Evolutionary conservation across 2,888 invertebrate species (phyloP), one percentile per base, ranked within the genome.

Genomic region (Trichopoda pennipes): DNA sequence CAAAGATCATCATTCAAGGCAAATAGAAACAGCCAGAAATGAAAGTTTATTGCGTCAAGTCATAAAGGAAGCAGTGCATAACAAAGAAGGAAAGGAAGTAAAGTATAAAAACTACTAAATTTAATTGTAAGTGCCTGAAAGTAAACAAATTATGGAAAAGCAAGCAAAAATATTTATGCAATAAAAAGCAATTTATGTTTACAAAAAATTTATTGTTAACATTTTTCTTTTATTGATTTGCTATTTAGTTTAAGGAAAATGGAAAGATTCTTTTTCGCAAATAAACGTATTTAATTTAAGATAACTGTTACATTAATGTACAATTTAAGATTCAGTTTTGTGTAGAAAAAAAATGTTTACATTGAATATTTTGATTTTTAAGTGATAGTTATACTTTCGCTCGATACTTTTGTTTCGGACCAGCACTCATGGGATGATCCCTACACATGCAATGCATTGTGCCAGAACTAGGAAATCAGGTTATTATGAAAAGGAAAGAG

Each of bases 91-190:
- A 44, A 32, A 32, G 35, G 53, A 66, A 73, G 21, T 68, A 68
- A 60, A 76, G 35, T 47, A 68, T 47, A 61, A 23, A 73, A 74
- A 80, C 73, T 63, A 80, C 61, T 68, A 80, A 80, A 80, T 80
- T 61, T 63, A 47, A 42, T 63, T 55, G 61, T 58, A 76, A 79
- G 68, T 79, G 74, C 61, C 64, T 44, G 32, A 61, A 68, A 82
- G 49, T 79, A 75, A 79, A 76, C 70, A 79, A 82, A 75, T 82
- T 79, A 75, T 81, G 68, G 64, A 38, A 63, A 69, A 69, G 61
- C 44, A 64, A 35, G 28, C 35, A n/a, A 32, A n/a, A 12, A 12
- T 12, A 55, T 21, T 44, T 44, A 44, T 44, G n/a, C 14, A 63
- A 28, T 10, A 47, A 47, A 35, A 38, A 4, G 38, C 38, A 12